These are phyloP conservation scores for Ammodytes dubius DNA, from an alignment of 2,113 vertebrate genomes.

Conservation along the genomic window DNA sequence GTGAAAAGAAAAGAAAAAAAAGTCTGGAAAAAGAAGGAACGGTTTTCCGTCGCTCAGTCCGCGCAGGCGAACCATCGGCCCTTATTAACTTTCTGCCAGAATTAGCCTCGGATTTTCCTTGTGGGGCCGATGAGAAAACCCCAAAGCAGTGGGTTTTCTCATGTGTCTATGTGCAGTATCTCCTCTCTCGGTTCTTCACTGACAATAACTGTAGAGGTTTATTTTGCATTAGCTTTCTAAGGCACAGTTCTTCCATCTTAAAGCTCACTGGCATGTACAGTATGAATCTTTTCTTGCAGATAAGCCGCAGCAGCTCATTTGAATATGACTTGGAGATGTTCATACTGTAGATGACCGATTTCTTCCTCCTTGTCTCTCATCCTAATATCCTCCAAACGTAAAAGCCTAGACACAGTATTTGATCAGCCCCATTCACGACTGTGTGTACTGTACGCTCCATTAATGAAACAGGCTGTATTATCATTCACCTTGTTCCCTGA, in stretches of 20 bases:
- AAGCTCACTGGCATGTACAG: background rate
- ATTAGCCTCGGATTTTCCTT: slow-evolving; percentile 50
- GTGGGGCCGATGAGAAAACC: slow-evolving; percentile 25
- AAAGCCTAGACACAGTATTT: background rate
- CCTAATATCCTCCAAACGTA: background rate
- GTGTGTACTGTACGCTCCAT: background rate
- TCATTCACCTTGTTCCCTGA: background rate
- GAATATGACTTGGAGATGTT: background rate
- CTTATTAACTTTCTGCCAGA: slow-evolving; percentile 59
- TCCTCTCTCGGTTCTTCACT: background rate
- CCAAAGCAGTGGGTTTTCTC: slow-evolving; percentile 10
- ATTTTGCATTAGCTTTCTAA: background rate
- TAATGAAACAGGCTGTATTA: slow-evolving; percentile 2
- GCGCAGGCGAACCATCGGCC: slow-evolving; percentile 55
- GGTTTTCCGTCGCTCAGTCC: slow-evolving; percentile 64
- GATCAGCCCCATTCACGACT: background rate
- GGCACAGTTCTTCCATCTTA: background rate
- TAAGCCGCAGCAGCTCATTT: background rate
- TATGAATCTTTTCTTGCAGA: background rate
- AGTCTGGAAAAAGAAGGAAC: slow-evolving; percentile 72
- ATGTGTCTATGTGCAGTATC: slow-evolving; percentile 7
- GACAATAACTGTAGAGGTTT: background rate
- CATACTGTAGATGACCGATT: background rate
- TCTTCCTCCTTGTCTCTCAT: background rate
- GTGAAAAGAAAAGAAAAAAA: slow-evolving; percentile 50